These are phyloP conservation scores for Caprella mutica DNA, from an alignment of 2,888 invertebrate genomes.

Conservation along the genomic window DNA sequence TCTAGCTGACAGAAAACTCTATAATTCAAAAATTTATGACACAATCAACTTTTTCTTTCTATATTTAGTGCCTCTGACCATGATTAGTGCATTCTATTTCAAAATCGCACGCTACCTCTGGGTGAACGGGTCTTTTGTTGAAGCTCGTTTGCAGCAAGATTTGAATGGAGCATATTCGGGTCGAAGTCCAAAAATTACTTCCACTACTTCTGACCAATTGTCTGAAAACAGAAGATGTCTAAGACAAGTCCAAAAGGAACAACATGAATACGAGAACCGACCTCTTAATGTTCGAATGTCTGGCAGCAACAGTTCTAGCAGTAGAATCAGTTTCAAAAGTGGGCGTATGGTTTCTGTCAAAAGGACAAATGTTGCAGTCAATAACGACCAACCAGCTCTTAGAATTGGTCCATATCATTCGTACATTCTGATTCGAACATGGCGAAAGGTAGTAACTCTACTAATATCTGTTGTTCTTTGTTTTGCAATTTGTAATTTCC, in stretches of 20 bases:
- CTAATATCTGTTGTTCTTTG: conserved; percentile 75
- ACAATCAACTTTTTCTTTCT: conserved; percentile 70
- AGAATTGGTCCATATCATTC: conserved; percentile 23
- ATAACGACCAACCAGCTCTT: background rate
- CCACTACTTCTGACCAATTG: too few species aligned
- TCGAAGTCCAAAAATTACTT: too few species aligned
- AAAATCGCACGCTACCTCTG: conserved; percentile 73
- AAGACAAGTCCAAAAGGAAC: conserved; percentile 6
- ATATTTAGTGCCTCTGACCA: conserved; percentile 65
- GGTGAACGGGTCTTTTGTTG: conserved; percentile 43
- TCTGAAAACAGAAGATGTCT: background rate
- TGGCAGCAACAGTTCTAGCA: conserved; percentile 1
- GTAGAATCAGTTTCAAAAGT: conserved; percentile 4
- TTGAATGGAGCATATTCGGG: background rate
- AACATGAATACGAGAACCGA: conserved; percentile 13
- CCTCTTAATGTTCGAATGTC: background rate
- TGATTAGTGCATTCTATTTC: conserved; percentile 67
- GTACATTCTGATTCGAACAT: conserved; percentile 49
- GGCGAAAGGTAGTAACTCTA: conserved; percentile 77
- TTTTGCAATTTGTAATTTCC: conserved; percentile 78
- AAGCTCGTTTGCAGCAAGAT: conserved; percentile 6
- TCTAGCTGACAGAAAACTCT: conserved; percentile 60
- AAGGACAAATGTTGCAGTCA: too few species aligned
- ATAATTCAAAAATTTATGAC: conserved; percentile 64
- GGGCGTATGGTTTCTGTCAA: background rate